A percentile compares a stretch with the other conserved stretches of the same genome.
Conservation (phyloP, 2,113 vertebrate species). For the Onychorhynchus coronatus region DNA sequence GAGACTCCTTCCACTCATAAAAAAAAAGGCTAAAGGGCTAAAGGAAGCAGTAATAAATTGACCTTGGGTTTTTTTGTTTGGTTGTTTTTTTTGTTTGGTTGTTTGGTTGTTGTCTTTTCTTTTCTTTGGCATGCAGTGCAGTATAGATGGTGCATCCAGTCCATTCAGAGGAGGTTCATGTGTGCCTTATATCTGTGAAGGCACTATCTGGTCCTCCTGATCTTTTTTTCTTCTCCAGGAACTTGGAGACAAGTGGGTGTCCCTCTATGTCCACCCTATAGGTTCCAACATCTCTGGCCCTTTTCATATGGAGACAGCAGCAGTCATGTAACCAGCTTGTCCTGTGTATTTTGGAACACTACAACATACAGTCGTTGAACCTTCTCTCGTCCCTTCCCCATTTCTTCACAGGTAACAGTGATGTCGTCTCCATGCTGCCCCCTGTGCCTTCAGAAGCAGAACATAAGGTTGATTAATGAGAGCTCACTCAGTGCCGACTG, state of each 20-base stretch:
- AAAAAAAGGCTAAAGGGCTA: neutral
- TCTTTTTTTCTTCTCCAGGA: neutral
- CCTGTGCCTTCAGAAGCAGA: neutral
- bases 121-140: neutral
- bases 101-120: neutral
- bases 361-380: neutral
- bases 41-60: neutral
- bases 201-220: neutral
- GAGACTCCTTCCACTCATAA: neutral
- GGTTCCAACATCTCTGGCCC: neutral
- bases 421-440: accelerated
- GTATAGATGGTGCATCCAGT: neutral
- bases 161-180: neutral
- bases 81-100: neutral
- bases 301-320: neutral
- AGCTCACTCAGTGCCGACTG: neutral
- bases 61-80: neutral
- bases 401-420: neutral
- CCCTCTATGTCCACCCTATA: neutral
- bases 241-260: neutral
- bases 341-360: neutral
- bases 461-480: neutral
- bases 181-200: neutral
- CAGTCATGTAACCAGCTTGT: neutral
- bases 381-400: neutral